These are phyloP conservation scores for Dicrurus megarhynchus DNA, from an alignment of 2,113 vertebrate genomes.

Conservation along the genomic window DNA sequence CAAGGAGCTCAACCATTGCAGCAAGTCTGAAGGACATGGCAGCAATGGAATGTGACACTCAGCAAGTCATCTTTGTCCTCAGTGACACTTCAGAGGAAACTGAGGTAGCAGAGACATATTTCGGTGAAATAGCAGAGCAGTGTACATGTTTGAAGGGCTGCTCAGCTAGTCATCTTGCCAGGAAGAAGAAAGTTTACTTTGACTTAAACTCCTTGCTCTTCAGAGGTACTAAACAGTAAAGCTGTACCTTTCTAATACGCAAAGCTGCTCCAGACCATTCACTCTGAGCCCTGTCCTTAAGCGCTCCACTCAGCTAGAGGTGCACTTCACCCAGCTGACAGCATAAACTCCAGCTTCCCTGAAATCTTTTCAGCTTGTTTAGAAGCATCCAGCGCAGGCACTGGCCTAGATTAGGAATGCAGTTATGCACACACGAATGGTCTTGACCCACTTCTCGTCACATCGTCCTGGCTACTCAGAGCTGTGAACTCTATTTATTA, in stretches of 20 bases:
- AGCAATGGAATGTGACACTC: neutral
- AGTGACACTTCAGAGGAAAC: neutral
- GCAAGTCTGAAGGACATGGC: neutral
- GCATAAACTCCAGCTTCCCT: neutral
- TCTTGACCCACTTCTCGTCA: conserved; percentile 21
- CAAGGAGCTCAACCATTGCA: neutral
- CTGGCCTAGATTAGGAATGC: conserved; percentile 14
- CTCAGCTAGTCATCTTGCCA: neutral
- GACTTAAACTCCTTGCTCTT: neutral
- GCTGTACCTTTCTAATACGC: neutral
- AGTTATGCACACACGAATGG: conserved; percentile 22
- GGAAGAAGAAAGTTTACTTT: neutral
- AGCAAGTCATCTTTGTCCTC: neutral
- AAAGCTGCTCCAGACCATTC: neutral
- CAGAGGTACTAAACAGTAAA: neutral
- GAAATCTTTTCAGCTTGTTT: conserved; percentile 5
- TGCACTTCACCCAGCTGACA: neutral
- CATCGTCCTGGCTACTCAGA: neutral
- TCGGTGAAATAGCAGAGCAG: neutral
- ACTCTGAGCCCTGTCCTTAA: neutral
- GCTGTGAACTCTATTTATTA: conserved; percentile 30
- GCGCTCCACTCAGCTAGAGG: neutral
- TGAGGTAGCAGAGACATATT: neutral
- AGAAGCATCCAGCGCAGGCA: neutral
- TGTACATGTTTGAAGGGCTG: neutral